Conservation (phyloP, 2,113 vertebrate species). For the Azemiops feae region DNA sequence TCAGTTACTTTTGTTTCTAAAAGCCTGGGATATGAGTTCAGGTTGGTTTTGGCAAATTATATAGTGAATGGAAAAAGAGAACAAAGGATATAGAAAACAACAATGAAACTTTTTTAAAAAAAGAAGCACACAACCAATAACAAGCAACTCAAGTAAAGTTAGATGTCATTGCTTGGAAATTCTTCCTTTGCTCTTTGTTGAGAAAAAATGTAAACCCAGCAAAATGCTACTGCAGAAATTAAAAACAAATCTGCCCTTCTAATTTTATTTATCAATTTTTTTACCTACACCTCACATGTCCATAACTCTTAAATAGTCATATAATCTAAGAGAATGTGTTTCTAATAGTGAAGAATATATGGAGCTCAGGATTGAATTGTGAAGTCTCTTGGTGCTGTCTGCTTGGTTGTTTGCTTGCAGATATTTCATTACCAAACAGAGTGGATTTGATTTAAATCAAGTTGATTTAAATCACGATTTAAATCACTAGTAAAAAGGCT, state of each 20-base stretch:
- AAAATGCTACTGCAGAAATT: no score
- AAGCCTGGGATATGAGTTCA: not conserved
- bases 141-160: not conserved
- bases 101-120: not conserved
- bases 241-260: no score
- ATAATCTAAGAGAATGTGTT: no score
- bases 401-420: not conserved
- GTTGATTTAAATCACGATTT: no score
- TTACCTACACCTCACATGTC: no score
- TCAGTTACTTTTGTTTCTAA: conserved; percentile 66
- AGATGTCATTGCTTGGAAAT: not conserved
- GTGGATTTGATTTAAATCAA: no score
- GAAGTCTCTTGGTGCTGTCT: not conserved
- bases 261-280: no score
- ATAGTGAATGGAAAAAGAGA: not conserved
- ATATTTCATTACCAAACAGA: not conserved
- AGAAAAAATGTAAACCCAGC: not conserved
- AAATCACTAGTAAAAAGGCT: no score
- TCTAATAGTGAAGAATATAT: not conserved
- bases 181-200: not conserved
- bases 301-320: no score
- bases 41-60: not conserved
- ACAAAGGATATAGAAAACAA: not conserved
- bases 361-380: not conserved
- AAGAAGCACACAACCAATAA: not conserved